Base-by-base conservation (phyloP, 1,140 invertebrate species). In the Heliconius hermathena region DNA sequence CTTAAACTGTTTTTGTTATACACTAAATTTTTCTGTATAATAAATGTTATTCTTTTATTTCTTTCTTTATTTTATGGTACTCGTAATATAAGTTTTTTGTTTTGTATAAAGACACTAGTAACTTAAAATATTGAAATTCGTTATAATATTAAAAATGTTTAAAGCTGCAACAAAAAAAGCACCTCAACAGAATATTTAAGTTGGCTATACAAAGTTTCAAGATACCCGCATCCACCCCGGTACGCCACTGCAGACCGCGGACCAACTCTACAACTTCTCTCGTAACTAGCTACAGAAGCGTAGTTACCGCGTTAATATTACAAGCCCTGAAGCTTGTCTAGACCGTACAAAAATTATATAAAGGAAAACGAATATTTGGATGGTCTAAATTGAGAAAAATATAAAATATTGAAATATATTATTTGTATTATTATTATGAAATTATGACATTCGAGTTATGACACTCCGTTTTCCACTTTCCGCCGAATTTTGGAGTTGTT, bases 241-340 rank as follows among this genome's bases (percentile, higher is more conserved):
- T 11, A 46, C 13, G 41, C 41, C 0, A 8, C 60, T 1, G 60
- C 60, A 76, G 38, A 70, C 74, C 22, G 9, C 74, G 74, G 60
- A 71, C 38, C 18, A 76, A 76, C 74, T 76, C 29, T 60, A 4
- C 3, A 52, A 75, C 74, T 75, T 18, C 29, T 16, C 74, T 41
- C 74, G 49, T 66, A 66, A 66, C 60, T 18, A 54, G 16, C 73
- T 38, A 49, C 74, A 60, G 38, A 70, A 46, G 57, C 74, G 22
- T 76, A 76, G 74, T 76, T 76, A 70, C 13, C 60, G 60, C 60
- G 60, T 76, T 76, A 66, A 76, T 76, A 76, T 76, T 76, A n/a
- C 57, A 76, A 41, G 74, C 57, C 54, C 60, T 70, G 38, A 29
- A 33, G 18, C 60, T 66, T 1, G 60, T 29, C 8, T 66, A 66